Conservation (phyloP, 2,888 invertebrate species). For the Zygothrica quintamaculata region DNA sequence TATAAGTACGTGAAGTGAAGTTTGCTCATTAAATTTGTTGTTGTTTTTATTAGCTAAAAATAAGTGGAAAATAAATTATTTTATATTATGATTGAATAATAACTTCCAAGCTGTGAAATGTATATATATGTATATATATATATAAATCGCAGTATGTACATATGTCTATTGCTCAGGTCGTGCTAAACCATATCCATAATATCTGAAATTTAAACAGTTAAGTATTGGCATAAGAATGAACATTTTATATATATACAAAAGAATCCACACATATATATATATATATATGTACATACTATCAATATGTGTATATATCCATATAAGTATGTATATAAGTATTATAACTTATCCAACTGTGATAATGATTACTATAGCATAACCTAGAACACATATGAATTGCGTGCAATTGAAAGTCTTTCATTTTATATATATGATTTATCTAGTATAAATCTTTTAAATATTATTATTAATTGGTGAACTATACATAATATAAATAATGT, state of each 20-base stretch:
- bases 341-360: constrained; percentile 49
- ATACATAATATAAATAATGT: constrained; percentile 3
- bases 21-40: constrained; percentile 3
- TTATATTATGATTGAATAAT: constrained; percentile 1
- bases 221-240: not conserved
- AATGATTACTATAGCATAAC: constrained; percentile 34
- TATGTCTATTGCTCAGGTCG: constrained; percentile 47
- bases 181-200: constrained; percentile 40
- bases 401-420: constrained; percentile 38
- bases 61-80: constrained; percentile 13
- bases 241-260: constrained; percentile 5
- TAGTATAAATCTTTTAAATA: not conserved
- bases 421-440: constrained; percentile 3
- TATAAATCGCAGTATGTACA: too few species aligned
- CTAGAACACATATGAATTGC: constrained; percentile 28
- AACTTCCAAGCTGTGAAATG: constrained; percentile 13
- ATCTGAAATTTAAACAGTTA: constrained; percentile 5
- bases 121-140: constrained; percentile 24
- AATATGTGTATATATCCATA: not conserved
- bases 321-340: constrained; percentile 26
- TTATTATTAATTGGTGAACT: too few species aligned
- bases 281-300: not conserved
- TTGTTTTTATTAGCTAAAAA: constrained; percentile 17
- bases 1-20: not conserved
- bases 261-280: not conserved